phyloP scores from a whole-genome alignment of 1,140 invertebrate genomes.

The Drosophila subobscura region DNA sequence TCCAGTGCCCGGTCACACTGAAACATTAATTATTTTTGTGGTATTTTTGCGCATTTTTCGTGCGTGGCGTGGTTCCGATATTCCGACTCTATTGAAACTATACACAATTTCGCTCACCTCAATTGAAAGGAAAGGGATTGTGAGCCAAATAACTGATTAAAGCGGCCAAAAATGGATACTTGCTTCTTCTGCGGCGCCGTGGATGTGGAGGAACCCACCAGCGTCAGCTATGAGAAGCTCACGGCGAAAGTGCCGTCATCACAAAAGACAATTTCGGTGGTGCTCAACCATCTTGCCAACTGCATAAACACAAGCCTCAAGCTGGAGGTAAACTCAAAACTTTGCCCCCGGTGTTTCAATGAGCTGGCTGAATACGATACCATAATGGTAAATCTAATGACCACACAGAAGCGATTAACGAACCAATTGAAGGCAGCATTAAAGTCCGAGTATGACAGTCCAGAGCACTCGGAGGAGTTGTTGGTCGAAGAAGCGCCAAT shows the following conservation, averaged over 20 bases:
- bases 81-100: not conserved
- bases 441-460: constrained; percentile 51
- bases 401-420: constrained; percentile 67
- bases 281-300: constrained; percentile 70
- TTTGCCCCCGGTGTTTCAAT: constrained; percentile 67
- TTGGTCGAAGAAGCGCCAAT: constrained; percentile 36
- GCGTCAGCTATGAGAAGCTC: constrained; percentile 45
- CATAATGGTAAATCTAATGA: constrained; percentile 77
- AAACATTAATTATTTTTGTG: too few species aligned
- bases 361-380: constrained; percentile 71
- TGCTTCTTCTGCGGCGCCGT: constrained; percentile 74
- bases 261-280: constrained; percentile 66
- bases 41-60: too few species aligned
- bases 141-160: constrained; percentile 27
- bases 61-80: constrained; percentile 6
- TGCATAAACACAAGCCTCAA: constrained; percentile 64
- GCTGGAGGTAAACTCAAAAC: constrained; percentile 40
- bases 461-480: constrained; percentile 39
- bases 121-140: constrained; percentile 45
- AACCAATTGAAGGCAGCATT: constrained; percentile 55
- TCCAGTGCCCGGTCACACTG: not conserved
- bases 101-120: constrained; percentile 31
- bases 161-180: constrained; percentile 46
- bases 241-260: constrained; percentile 66
- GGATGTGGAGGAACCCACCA: constrained; percentile 40